A percentile compares a stretch with the other conserved stretches of the same genome.
Evolutionary conservation across 64 coral and sea anemone genomes (phyloP).

Genomic region (Stichodactyla helianthus): DNA sequence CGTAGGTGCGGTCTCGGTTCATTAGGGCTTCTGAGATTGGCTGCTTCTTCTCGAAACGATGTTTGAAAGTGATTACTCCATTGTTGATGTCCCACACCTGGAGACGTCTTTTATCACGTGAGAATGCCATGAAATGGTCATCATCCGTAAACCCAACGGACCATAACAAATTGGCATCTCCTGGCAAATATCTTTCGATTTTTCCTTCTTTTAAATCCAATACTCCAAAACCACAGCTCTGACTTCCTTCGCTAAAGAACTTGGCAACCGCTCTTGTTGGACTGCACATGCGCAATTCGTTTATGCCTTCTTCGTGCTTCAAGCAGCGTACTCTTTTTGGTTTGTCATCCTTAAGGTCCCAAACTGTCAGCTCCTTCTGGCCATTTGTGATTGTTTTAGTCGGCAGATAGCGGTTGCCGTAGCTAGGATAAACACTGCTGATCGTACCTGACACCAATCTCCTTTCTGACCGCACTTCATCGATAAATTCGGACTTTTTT

Average conservation of each 20-base stretch:
- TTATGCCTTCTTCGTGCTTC: neutral
- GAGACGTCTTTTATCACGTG: constrained; percentile 12
- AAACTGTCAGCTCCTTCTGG: constrained; percentile 15
- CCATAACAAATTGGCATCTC: constrained; percentile 24
- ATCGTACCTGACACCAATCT: neutral
- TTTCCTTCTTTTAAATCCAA: constrained; percentile 30
- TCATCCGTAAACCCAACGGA: constrained; percentile 18
- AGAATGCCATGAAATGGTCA: constrained; percentile 20
- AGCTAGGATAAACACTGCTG: constrained; percentile 20
- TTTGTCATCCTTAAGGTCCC: neutral
- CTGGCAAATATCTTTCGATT: constrained; percentile 14
- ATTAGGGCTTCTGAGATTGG: constrained; percentile 19
- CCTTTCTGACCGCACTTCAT: neutral
- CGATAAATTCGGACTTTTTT: neutral
- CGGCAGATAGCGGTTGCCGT: constrained; percentile 20
- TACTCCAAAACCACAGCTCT: constrained; percentile 24
- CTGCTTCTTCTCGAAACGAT: constrained; percentile 10
- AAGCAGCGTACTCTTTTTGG: constrained; percentile 18
- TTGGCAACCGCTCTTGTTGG: constrained; percentile 22
- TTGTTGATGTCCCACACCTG: constrained; percentile 24
- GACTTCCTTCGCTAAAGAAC: constrained; percentile 16
- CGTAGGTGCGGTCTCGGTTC: neutral
- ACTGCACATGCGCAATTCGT: constrained; percentile 32
- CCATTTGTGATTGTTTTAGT: constrained; percentile 8
- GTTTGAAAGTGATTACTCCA: neutral